Evolutionary conservation across 2,888 invertebrate species (phyloP), one percentile per base, ranked within the genome.

Genomic region (Cancer borealis): DNA sequence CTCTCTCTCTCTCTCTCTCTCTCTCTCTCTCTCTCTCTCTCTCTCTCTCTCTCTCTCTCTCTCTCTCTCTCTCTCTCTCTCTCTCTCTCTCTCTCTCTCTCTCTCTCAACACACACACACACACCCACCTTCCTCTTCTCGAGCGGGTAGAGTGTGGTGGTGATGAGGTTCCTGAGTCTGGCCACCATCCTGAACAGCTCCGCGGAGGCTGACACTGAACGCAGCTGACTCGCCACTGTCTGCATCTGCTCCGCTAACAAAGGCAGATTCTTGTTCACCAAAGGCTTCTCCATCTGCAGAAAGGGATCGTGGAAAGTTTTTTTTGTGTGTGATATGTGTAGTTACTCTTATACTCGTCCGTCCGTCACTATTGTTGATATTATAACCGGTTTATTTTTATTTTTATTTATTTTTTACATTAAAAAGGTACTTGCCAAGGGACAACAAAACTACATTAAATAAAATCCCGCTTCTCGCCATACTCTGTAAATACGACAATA

Each of bases 101-200:
- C 47, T 6, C 3, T 21, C 14, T 54, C 14, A 90, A 26, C 91
- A 49, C 12, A 12, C 54, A 91, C 49, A 46, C 45, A 39, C 79
- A n/a, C 14, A 14, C 88, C 10, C 94, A 96, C 96, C 96, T 96
- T 96, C 46, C 96, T 96, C 39, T 96, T 97, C 96, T 98, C 98
- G 96, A 98, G 96, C 5, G 98, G 98, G 96, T 97, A 97, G 93
- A 98, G 97, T 96, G 97, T 97, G 45, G 97, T 97, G 47, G 97
- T 96, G 95, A 98, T 97, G 45, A 98, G 96, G 95, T 97, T 97
- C 96, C 98, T 97, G 88, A 98, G 97, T 96, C 97, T 97, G 66
- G 97, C 97, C 0, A 97, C 97, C 90, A 98, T 97, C 87, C 97
- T 98, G 96, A 98, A 98, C 96, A 98, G 97, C 96, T 98, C 97